phyloP scores from a whole-genome alignment of 2,797 vertebrate genomes.

The Helicolenus hilgendorfi region DNA sequence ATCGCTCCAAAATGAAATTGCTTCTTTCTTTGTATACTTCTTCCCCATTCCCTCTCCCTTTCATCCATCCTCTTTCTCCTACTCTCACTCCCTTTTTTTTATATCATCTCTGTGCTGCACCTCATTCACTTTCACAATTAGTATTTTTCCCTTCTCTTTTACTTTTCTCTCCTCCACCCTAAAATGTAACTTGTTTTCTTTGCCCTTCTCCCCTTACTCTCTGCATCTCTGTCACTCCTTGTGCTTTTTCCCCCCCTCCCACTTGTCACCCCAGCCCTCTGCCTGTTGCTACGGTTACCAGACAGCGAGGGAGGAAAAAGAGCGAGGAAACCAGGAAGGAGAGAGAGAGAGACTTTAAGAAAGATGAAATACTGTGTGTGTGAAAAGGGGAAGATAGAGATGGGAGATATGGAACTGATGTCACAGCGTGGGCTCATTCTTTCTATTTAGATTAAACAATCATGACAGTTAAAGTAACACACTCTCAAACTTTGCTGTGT shows the following conservation, averaged over 20 bases:
- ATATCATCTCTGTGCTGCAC: not conserved
- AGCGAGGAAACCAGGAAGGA: not conserved
- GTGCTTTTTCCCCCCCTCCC: not conserved
- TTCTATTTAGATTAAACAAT: constrained; percentile 58
- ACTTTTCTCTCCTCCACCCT: not conserved
- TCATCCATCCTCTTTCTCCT: not conserved
- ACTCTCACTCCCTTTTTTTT: not conserved
- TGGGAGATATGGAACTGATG: constrained; percentile 28
- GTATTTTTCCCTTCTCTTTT: not conserved
- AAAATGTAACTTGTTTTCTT: constrained; percentile 8
- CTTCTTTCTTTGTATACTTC: not conserved
- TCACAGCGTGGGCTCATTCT: constrained; percentile 39
- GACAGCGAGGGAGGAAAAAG: constrained; percentile 8
- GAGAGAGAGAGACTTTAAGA: constrained; percentile 4
- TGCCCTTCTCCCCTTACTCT: not conserved
- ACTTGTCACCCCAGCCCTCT: constrained; percentile 32
- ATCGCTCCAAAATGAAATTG: not conserved
- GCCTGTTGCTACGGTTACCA: constrained; percentile 75
- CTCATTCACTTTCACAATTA: not conserved
- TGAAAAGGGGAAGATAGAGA: not conserved
- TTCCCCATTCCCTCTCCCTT: not conserved
- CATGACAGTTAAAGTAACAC: constrained; percentile 46
- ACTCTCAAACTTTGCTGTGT: constrained; percentile 34
- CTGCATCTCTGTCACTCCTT: not conserved
- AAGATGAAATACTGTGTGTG: not conserved